Evolutionary conservation across 2,113 vertebrate genomes (phyloP), one percentile per base, ranked within the genome.

Genomic region (Lycocorax pyrrhopterus): DNA sequence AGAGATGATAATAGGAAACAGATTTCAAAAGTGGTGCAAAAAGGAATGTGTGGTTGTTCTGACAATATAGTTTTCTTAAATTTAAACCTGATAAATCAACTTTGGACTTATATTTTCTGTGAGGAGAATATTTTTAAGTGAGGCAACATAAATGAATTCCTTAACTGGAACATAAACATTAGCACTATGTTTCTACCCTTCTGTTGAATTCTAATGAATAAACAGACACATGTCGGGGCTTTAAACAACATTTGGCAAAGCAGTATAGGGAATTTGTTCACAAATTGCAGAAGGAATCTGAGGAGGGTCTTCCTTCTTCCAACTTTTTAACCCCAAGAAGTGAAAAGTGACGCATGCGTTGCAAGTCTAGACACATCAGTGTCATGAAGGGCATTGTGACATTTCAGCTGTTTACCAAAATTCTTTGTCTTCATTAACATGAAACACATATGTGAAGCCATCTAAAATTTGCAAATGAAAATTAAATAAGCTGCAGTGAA

Each of bases 31-130:
- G 79, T 58, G 83, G 86, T 84, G 93, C 84, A 89, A 96, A 97
- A 96, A 90, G 80, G 87, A 94, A 94, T 90, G 92, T 84, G 95
- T 94, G 94, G 94, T 96, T 97, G 79, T 96, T 95, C 85, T 88
- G 87, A 96, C 95, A 96, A 93, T 94, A 95, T 74, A 94, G 88
- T 92, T 95, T 93, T 95, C 96, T 94, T 95, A 94, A 95, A 96
- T 94, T 90, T 92, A 94, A 94, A 95, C 90, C 82, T 96, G 83
- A 91, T 92, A 96, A 92, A 96, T 92, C 80, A 84, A 49, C 85
- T 92, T 90, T 72, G 60, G 68, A 69, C 14, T 90, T 30, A 30
- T 46, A 88, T 81, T 92, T 95, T 93, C 85, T 96, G 41, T 5
- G 59, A 95, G 49, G 8, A 96, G 60, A 67, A 56, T 92, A 90